Base-by-base conservation (phyloP, 2,888 invertebrate species). In the Sinodicranocentrus sp. region DNA sequence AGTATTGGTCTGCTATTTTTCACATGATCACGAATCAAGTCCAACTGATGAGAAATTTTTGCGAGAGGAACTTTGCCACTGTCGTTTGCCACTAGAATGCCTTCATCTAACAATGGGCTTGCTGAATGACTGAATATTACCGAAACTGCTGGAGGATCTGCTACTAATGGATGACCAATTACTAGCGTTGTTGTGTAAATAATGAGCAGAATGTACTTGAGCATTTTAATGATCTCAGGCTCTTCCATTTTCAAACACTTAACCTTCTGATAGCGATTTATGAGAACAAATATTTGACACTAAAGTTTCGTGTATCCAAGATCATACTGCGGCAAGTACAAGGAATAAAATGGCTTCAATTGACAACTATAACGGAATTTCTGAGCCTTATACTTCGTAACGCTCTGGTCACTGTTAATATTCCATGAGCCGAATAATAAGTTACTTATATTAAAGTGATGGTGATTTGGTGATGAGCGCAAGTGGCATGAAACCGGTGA, bases 191-290 rank as follows among this genome's bases (percentile, higher is more conserved):
- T 33, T 19, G 67, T 0, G n/a, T 63, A 43, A 10, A 13, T 54
- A 39, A 82, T 8, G 6, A 85, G 65, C 39, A 85, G 65, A 43
- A 85, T 76, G 19, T 85, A 85, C 25, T 84, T 85, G 17, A 85
- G 61, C 68, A 85, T 79, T 71, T 84, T 85, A 19, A 77, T 83
- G 17, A 85, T 26, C 68, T 85, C 85, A 1, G 85, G 82, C 52
- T 82, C 82, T n/a, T 82, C 82, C 82, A 82, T 82, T 54, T 61
- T 52, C 17, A 23, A n/a, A n/a, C 52, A 39, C 39, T 39, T 39
- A 8, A 39, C 6, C 39, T n/a, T n/a, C n/a, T n/a, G n/a, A n/a
- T n/a, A n/a, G n/a, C n/a, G n/a, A n/a, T n/a, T n/a, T n/a, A n/a
- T n/a, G n/a, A n/a, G n/a, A n/a, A 48, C 48, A n/a, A 48, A 10